Conservation (phyloP, 2,888 invertebrate genomes). For the Plutella xylostella region DNA sequence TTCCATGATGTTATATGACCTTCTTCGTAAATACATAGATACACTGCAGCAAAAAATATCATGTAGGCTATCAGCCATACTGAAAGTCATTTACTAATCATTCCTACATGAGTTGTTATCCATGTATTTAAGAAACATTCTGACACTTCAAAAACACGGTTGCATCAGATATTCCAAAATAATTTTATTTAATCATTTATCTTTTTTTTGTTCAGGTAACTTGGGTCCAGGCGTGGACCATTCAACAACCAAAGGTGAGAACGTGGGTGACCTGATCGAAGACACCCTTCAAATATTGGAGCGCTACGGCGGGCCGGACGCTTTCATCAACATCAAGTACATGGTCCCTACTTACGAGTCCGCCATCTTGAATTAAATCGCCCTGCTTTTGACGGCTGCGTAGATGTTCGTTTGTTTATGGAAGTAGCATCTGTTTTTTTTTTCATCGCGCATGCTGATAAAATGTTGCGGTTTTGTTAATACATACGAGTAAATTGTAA, state of each 20-base stretch:
- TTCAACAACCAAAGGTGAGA: slow-evolving; percentile 86
- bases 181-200: neutral
- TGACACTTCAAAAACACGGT: no score
- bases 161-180: no score
- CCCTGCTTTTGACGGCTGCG: neutral
- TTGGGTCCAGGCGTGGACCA: slow-evolving; percentile 92
- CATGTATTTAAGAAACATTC: no score
- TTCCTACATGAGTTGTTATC: no score
- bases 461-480: neutral
- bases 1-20: no score
- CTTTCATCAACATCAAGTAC: slow-evolving; percentile 98
- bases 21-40: no score
- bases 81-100: no score
- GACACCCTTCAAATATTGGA: slow-evolving; percentile 94
- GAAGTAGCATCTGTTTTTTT: neutral
- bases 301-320: slow-evolving; percentile 93
- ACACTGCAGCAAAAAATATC: no score
- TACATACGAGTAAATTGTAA: neutral
- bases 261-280: slow-evolving; percentile 91
- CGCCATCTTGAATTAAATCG: slow-evolving; percentile 81
- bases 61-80: no score
- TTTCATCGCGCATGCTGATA: neutral
- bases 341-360: slow-evolving; percentile 98
- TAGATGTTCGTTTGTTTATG: neutral
- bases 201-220: slow-evolving; percentile 72